Conservation (phyloP, 2,113 vertebrate species). For the Phalacrocorax carbo region DNA sequence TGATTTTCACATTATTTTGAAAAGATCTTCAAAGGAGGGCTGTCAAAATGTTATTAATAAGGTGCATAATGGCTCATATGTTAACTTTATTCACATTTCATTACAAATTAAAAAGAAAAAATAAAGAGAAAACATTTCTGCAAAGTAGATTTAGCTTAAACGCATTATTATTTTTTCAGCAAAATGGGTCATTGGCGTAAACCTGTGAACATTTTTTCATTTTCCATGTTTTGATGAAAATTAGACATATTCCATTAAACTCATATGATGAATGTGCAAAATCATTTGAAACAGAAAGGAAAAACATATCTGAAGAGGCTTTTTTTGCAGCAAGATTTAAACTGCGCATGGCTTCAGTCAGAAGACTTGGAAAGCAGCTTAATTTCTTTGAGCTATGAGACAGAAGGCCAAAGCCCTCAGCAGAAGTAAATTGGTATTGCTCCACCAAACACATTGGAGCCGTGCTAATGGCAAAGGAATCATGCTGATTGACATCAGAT, state of each 20-base stretch:
- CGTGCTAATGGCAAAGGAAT: slow-evolving; percentile 27
- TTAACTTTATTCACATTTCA: background rate
- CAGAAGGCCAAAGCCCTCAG: slow-evolving; percentile 5
- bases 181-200: background rate
- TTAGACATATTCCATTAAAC: slow-evolving; percentile 4
- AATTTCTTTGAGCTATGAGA: slow-evolving; percentile 34
- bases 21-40: background rate
- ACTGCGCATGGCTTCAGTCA: background rate
- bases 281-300: slow-evolving; percentile 18
- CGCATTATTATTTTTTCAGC: background rate
- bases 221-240: slow-evolving; percentile 17
- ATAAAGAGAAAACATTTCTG: background rate
- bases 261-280: slow-evolving; percentile 12
- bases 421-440: slow-evolving; percentile 15
- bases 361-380: slow-evolving; percentile 8
- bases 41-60: slow-evolving; percentile 12
- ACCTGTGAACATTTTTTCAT: background rate
- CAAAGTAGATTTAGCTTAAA: background rate
- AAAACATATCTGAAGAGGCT: background rate
- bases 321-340: slow-evolving; percentile 8
- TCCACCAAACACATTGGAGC: slow-evolving; percentile 33
- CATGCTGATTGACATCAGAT: slow-evolving; percentile 49
- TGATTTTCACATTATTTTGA: background rate
- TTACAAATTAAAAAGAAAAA: background rate
- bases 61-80: background rate